phyloP scores from a whole-genome alignment of 2,797 vertebrate species.

The Labroides dimidiatus region DNA sequence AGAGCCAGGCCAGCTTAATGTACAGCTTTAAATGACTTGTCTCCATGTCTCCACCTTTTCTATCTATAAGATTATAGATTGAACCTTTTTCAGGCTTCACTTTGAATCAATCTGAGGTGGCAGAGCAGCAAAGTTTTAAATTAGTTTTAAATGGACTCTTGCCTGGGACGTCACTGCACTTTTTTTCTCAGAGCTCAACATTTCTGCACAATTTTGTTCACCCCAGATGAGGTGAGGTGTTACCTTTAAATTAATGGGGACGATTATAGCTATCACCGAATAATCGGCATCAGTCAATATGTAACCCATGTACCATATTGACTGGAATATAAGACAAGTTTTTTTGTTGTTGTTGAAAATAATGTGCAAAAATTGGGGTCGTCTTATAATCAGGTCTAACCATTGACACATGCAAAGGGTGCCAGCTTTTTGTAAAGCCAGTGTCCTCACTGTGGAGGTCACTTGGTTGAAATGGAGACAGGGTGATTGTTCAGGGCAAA shows the following conservation, averaged over 20 bases:
- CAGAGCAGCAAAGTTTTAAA: constrained; percentile 63
- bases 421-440: no score
- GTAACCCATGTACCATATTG: no score
- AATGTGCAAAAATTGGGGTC: no score
- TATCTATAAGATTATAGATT: constrained; percentile 54
- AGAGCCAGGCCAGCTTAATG: constrained; percentile 41
- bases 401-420: no score
- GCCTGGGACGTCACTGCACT: constrained; percentile 19
- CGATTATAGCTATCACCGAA: no score
- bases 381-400: no score
- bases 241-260: constrained; percentile 6
- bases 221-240: neutral
- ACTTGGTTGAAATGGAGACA: no score
- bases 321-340: no score
- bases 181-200: constrained; percentile 4
- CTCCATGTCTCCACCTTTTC: constrained; percentile 49
- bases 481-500: no score
- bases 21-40: constrained; percentile 58
- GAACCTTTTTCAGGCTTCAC: constrained; percentile 53
- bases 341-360: no score
- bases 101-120: constrained; percentile 64
- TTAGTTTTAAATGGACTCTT: constrained; percentile 52
- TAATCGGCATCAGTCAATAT: no score
- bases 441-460: no score
- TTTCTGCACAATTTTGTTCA: constrained; percentile 4